Evolutionary conservation across 2,797 vertebrate species (phyloP).

Genomic region (Spheniscus humboldti): DNA sequence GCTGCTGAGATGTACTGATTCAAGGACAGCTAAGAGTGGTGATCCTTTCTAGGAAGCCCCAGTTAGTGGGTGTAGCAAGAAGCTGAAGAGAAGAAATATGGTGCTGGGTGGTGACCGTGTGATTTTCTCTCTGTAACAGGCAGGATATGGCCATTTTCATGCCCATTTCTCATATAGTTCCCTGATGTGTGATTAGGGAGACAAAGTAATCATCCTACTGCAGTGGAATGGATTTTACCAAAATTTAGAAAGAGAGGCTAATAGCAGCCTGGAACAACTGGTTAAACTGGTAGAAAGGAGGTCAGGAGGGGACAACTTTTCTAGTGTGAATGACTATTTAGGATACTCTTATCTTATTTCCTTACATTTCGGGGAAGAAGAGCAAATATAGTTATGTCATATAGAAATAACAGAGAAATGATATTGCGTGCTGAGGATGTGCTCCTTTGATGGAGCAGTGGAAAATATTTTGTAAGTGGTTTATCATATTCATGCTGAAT

Average conservation of each 20-base stretch:
- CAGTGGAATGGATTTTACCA: background rate
- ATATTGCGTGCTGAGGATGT: background rate
- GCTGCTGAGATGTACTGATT: background rate
- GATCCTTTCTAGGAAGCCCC: background rate
- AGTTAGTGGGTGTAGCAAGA: background rate
- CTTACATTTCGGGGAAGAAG: background rate
- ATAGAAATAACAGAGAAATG: background rate
- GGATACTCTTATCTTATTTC: background rate
- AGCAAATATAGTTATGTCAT: background rate
- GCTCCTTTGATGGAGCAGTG: background rate
- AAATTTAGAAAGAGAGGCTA: background rate
- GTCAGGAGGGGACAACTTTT: background rate
- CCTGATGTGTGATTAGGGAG: background rate
- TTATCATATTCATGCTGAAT: background rate
- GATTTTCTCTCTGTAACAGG: background rate
- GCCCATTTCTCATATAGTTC: background rate
- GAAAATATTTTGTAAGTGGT: background rate
- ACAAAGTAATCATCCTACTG: background rate
- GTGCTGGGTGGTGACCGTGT: background rate
- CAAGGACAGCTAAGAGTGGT: background rate
- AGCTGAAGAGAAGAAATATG: background rate
- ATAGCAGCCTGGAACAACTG: background rate
- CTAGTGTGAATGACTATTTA: background rate
- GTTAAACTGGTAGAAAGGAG: background rate
- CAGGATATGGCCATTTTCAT: accelerated